Conservation (phyloP, 2,113 vertebrate species). For the Alectura lathami region DNA sequence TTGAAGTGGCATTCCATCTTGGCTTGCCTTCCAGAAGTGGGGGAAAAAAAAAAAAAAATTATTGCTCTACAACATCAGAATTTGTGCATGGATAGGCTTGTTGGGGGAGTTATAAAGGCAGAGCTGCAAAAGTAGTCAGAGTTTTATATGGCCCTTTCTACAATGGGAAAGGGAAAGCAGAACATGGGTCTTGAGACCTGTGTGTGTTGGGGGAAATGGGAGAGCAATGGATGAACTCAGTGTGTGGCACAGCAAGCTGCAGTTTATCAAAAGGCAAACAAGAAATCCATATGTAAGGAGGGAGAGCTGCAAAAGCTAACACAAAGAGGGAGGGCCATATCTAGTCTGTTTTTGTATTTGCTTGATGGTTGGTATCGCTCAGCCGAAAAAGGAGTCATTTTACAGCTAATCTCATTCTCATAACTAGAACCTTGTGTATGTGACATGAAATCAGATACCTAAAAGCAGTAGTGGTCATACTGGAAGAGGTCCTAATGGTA, state of each 20-base stretch:
- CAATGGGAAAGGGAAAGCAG: neutral
- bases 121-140: neutral
- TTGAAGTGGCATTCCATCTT: neutral
- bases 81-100: neutral
- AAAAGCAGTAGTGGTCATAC: neutral
- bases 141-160: neutral
- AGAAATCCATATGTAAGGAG: neutral
- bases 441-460: neutral
- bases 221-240: fast-evolving
- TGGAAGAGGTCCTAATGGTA: neutral
- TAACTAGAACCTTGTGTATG: neutral
- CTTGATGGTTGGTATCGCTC: neutral
- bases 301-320: neutral
- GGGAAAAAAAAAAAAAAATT: neutral
- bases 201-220: neutral
- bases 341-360: neutral
- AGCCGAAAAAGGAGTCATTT: neutral
- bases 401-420: neutral
- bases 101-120: neutral
- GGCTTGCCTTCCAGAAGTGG: neutral
- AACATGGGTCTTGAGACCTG: neutral
- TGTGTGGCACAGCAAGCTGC: fast-evolving
- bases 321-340: neutral
- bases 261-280: neutral
- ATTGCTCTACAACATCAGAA: neutral